Conservation (phyloP, 2,888 invertebrate genomes). For the Sycophila texana region DNA sequence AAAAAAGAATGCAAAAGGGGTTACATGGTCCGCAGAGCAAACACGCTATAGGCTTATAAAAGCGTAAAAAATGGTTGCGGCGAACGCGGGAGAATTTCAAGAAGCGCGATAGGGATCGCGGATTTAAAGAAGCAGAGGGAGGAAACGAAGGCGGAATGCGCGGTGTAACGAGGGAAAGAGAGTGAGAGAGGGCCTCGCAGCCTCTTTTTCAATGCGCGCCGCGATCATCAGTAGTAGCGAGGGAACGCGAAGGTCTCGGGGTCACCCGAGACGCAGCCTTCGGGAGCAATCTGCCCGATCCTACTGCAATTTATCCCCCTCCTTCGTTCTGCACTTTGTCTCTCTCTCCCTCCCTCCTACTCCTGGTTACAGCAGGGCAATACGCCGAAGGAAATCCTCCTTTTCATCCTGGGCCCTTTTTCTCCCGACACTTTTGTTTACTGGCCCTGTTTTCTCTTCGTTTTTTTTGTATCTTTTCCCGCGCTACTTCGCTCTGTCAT, state of each 20-base stretch:
- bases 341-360: background rate
- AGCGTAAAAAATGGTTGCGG: constrained; percentile 5
- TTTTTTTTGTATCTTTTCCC: background rate
- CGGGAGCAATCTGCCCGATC: constrained; percentile 42
- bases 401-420: background rate
- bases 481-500: background rate
- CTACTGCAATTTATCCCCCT: constrained; percentile 39
- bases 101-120: constrained; percentile 32
- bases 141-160: background rate
- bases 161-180: constrained; percentile 3
- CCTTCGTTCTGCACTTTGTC: background rate
- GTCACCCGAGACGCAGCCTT: constrained; percentile 44
- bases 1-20: no score
- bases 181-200: background rate
- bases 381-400: background rate
- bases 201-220: constrained; percentile 28
- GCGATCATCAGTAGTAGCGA: constrained; percentile 1
- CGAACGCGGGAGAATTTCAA: constrained; percentile 37
- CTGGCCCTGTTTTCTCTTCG: background rate
- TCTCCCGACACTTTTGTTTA: constrained; percentile 8
- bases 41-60: background rate
- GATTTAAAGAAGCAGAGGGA: constrained; percentile 3
- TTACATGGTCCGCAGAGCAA: no score
- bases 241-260: constrained; percentile 52
- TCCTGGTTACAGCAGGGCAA: background rate